These are phyloP conservation scores for Equus przewalskii DNA, from an alignment of 2,113 vertebrate genomes.

Conservation along the genomic window DNA sequence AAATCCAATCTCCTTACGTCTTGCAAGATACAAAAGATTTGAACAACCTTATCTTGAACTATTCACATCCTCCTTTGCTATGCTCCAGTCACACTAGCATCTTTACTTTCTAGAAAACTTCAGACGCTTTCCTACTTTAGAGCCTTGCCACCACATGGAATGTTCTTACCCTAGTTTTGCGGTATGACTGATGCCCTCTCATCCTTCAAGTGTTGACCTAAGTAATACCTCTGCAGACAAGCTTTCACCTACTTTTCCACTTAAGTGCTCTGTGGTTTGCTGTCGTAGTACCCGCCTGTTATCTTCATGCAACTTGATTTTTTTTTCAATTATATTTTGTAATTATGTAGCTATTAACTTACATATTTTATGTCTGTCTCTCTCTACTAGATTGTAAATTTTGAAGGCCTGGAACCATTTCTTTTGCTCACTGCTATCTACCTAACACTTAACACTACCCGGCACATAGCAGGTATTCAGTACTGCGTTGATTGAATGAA, in stretches of 20 bases:
- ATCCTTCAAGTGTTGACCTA: not conserved
- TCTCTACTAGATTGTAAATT: not conserved
- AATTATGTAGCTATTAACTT: not conserved
- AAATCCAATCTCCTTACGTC: not conserved
- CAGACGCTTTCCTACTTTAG: not conserved
- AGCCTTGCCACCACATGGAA: not conserved
- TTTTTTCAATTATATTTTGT: not conserved
- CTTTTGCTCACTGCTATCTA: not conserved
- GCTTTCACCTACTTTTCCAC: not conserved
- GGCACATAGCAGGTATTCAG: not conserved
- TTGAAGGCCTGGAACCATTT: not conserved
- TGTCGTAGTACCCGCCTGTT: not conserved
- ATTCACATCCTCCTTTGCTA: not conserved
- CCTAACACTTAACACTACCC: not conserved
- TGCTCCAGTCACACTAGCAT: not conserved
- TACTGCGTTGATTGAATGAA: not conserved
- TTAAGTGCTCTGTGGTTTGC: not conserved
- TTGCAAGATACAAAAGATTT: not conserved
- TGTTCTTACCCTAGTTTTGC: not conserved
- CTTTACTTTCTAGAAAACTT: conserved; percentile 9
- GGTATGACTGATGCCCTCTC: not conserved
- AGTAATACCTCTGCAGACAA: not conserved
- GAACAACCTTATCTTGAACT: not conserved
- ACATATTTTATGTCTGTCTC: not conserved
- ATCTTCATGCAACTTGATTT: not conserved